Base-by-base conservation (phyloP, 2,888 invertebrate species). In the Eristalis intricaria region DNA sequence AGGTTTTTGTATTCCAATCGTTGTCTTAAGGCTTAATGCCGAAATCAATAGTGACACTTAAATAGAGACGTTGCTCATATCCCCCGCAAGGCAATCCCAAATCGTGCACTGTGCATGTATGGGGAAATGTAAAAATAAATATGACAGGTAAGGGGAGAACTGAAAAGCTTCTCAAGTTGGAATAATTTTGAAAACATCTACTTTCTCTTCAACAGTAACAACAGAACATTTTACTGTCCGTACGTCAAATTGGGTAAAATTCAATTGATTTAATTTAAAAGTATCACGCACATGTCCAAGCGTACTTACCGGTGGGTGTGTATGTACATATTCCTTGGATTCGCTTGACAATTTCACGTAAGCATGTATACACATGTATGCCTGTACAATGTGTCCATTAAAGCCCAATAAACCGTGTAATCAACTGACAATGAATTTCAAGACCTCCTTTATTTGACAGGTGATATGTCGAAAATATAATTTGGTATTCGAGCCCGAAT, bases 371-470 rank as follows among this genome's bases (percentile, higher is more conserved):
- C 35, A 38, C 61, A 8, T 1, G 19, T n/a, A 64, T n/a, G 35
- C 11, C 11, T 38, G 4, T 13, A 19, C 22, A 50, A 15, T 81
- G 81, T 76, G 40, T 71, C 64, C 50, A 69, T 80, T 68, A 69
- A 68, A 40, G 40, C 81, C 82, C 73, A 68, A 73, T 78, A 56
- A 73, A 76, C 26, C 65, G 65, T 74, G 75, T 79, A 77, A 83
- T 75, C 61, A 86, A 82, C 74, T 65, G 83, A 83, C 78, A 78
- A 56, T 76, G 68, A 78, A 50, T 78, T 65, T 78, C 69, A 73
- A 63, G 70, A 73, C 81, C 64, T 73, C 38, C 58, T 58, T 5
- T 11, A 65, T 74, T 66, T 86, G 85, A 82, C 82, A 78, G 32
- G 82, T 82, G 82, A 82, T 76, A 78, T 63, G 35, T 19, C 64